Conservation (phyloP, 2,113 vertebrate species). For the Aegithalos caudatus region DNA sequence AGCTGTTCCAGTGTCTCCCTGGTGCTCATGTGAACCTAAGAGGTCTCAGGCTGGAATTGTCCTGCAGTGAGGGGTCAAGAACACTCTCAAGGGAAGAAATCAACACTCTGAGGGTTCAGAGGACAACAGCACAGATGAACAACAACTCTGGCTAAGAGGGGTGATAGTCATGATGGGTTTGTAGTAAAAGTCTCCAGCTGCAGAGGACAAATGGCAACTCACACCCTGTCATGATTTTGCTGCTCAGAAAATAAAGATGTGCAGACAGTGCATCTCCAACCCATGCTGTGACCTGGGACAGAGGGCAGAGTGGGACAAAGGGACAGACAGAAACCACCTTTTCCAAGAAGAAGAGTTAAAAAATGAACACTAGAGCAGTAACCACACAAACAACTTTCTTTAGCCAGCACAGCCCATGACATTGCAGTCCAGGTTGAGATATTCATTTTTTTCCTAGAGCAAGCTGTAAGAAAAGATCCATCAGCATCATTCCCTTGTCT, state of each 20-base stretch:
- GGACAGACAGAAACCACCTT: not conserved
- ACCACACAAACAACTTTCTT: not conserved
- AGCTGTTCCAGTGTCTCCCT: not conserved
- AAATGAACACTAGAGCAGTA: not conserved
- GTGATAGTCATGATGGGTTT: not conserved
- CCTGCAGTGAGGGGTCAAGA: not conserved
- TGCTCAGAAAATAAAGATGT: fast-evolving
- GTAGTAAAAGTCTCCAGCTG: not conserved
- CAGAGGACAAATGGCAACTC: not conserved
- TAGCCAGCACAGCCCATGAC: not conserved
- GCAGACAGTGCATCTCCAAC: not conserved
- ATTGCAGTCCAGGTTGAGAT: fast-evolving
- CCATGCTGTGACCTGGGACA: fast-evolving
- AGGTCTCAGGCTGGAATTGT: fast-evolving
- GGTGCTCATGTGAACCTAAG: fast-evolving
- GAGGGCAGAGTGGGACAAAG: not conserved
- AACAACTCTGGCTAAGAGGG: not conserved
- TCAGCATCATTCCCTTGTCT: not conserved
- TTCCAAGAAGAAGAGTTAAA: not conserved
- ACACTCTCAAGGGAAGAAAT: not conserved
- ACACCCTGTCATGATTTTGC: not conserved
- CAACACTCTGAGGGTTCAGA: not conserved
- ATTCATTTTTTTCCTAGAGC: not conserved
- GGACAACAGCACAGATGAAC: not conserved
- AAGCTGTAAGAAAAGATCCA: not conserved